Percentiles rank a stretch among this genome's conserved stretches.
phyloP scores from a whole-genome alignment of 2,113 vertebrate genomes.

The Bos javanicus region DNA sequence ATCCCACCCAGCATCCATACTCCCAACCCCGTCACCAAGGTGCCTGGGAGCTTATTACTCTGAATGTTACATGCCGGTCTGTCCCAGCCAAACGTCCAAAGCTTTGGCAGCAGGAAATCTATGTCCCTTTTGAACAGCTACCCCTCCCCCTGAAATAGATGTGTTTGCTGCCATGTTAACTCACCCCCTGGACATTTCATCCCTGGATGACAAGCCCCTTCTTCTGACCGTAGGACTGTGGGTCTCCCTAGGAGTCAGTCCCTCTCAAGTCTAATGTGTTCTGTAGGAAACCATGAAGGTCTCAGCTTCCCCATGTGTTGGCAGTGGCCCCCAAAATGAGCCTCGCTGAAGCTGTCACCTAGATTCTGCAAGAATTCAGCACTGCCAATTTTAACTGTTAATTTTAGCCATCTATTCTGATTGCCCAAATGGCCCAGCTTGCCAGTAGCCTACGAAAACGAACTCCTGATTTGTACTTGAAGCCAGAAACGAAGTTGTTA shows the following conservation, averaged over 20 bases:
- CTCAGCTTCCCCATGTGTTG: not conserved
- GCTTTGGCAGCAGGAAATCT: fast-evolving
- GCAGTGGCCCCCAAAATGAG: not conserved
- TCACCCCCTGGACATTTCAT: fast-evolving
- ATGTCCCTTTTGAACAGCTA: fast-evolving
- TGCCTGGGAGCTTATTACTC: not conserved
- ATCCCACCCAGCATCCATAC: fast-evolving
- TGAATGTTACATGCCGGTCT: fast-evolving
- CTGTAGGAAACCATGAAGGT: not conserved
- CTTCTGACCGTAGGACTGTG: too few species aligned
- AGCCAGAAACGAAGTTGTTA: not conserved
- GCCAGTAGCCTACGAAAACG: not conserved
- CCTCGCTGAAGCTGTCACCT: not conserved
- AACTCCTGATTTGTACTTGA: not conserved
- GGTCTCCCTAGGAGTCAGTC: too few species aligned
- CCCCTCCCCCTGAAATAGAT: fast-evolving
- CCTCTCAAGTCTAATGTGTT: not conserved
- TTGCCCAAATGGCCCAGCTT: not conserved
- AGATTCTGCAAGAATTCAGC: not conserved
- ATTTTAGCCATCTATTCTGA: not conserved
- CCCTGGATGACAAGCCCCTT: not conserved
- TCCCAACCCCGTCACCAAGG: fast-evolving
- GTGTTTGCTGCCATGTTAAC: fast-evolving
- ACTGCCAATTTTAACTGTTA: not conserved
- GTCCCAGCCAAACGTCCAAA: fast-evolving